Evolutionary conservation across 30 jellyfish, hydroid and myxozoan genomes (phyloP), one percentile per base, ranked within the genome.

Genomic region (Catostylus mosaicus): DNA sequence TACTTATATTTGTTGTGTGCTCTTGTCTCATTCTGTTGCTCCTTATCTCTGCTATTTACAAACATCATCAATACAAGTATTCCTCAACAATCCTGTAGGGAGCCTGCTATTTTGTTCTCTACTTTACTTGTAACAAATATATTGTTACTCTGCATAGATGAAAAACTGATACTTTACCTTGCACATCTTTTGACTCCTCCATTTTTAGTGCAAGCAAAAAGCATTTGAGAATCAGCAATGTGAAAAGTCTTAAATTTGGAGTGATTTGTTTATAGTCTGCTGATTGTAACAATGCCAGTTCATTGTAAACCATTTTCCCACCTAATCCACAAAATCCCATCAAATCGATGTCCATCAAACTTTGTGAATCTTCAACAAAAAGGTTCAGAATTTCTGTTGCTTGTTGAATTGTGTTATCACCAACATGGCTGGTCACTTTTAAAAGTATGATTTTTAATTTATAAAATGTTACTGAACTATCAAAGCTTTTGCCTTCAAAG

Each of bases 281-380:
- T 7, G 38, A 0, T 9, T 26, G 11, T 43, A 16, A 8, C 16
- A 43, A 19, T 12, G 71, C 12, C 12, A 59, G 19, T n/a, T 24
- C 38, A 23, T 23, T 59, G 38, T 24, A 64, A 9, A 68, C 10
- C 34, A n/a, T 33, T 2, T 12, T 45, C 29, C 88, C 88, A n/a
- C 88, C 88, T 57, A 77, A 77, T 20, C 88, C 88, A 57, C 36
- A 54, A 1, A 35, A 31, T 36, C n/a, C 22, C 19, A 22, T 31
- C 26, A 35, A 10, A 51, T 52, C 73, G 12, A 24, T 26, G 20
- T 24, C 38, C 19, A 2, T 0, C 31, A 68, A 0, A 11, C 56
- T 16, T 0, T 36, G 30, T 46, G 59, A 35, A 9, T 37, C 20
- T 4, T 36, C 30, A 3, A 68, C 7, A 46, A 68, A 33, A 32